Conservation (phyloP, 2,113 vertebrate genomes). For the Alligator sinensis region DNA sequence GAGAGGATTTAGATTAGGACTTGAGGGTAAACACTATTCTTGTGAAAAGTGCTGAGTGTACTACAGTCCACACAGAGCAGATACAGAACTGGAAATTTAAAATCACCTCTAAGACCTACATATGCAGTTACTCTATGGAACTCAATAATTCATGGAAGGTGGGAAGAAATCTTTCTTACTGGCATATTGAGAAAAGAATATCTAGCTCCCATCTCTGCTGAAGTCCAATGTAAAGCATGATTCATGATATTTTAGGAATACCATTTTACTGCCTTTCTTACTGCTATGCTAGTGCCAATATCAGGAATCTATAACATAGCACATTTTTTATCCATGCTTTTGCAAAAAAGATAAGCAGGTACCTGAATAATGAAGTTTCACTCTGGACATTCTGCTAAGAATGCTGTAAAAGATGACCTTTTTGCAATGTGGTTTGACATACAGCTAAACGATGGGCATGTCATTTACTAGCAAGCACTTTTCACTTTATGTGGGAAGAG, state of each 20-base stretch:
- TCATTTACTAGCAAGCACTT: slow-evolving; percentile 27
- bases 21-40: background rate
- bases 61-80: background rate
- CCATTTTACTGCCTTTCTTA: background rate
- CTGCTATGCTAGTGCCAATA: background rate
- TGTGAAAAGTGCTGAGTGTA: background rate
- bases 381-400: background rate
- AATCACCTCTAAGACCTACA: background rate
- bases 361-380: slow-evolving; percentile 14
- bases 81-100: background rate
- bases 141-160: background rate
- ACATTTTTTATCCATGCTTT: background rate
- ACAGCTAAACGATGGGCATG: slow-evolving; percentile 10
- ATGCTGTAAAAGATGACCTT: background rate
- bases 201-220: background rate
- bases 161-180: background rate
- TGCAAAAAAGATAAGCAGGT: background rate
- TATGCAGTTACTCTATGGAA: background rate
- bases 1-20: background rate
- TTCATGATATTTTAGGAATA: background rate
- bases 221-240: background rate
- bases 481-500: slow-evolving; percentile 16
- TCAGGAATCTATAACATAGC: background rate
- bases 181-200: background rate
- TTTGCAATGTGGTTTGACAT: slow-evolving; percentile 20